Evolutionary conservation across 2,797 vertebrate genomes (phyloP).

Genomic region (Gymnothorax javanicus): DNA sequence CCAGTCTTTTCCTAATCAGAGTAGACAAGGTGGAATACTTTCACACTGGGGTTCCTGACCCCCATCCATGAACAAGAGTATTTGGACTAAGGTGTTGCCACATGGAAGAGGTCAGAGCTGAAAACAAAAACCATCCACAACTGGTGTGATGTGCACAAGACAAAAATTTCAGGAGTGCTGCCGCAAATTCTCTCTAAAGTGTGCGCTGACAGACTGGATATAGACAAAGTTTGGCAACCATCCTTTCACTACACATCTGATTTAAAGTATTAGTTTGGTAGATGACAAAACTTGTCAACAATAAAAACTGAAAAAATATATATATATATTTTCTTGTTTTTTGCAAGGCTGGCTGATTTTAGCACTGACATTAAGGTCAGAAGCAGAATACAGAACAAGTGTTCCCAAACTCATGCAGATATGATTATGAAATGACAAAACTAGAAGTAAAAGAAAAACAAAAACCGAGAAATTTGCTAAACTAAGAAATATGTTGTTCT

Average conservation of each 20-base stretch:
- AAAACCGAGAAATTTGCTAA: no score
- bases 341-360: not conserved
- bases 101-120: conserved; percentile 30
- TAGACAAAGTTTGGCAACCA: not conserved
- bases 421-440: not conserved
- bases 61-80: conserved; percentile 31
- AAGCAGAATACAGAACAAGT: not conserved
- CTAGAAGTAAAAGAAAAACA: not conserved
- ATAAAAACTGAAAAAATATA: not conserved
- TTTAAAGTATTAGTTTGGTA: not conserved
- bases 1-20: no score
- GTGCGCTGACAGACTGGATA: not conserved
- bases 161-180: not conserved
- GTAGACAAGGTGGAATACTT: not conserved
- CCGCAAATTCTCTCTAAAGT: not conserved
- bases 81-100: conserved; percentile 21
- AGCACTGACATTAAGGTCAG: not conserved
- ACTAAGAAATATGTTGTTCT: no score
- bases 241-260: not conserved
- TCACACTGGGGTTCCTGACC: not conserved
- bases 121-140: conserved; percentile 8
- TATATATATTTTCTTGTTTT: not conserved
- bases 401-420: not conserved
- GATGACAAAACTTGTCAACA: not conserved
- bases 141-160: not conserved